These are phyloP conservation scores for Hippocampus comes DNA, from an alignment of 2,113 vertebrate genomes.

Conservation along the genomic window DNA sequence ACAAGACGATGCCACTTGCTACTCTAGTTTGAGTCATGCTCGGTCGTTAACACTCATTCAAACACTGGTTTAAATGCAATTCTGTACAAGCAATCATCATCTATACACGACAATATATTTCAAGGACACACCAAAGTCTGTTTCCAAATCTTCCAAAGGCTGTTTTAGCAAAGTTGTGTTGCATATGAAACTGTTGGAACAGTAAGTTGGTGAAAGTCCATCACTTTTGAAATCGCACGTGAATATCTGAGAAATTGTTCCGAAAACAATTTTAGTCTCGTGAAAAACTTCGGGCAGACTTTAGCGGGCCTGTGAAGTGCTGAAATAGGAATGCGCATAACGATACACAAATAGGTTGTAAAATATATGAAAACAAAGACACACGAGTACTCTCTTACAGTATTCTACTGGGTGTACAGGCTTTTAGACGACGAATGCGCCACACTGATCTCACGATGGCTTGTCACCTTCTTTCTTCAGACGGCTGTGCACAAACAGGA, in stretches of 20 bases:
- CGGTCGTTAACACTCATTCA: slow-evolving; percentile 64
- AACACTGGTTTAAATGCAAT: slow-evolving; percentile 76
- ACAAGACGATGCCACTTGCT: slow-evolving; percentile 65
- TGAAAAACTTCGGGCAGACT: slow-evolving; percentile 84
- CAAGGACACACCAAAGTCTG: slow-evolving; percentile 52
- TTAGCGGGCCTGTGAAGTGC: slow-evolving; percentile 83
- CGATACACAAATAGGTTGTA: slow-evolving; percentile 76
- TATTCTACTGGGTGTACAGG: slow-evolving; percentile 70
- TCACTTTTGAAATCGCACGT: slow-evolving; percentile 35
- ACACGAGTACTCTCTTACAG: slow-evolving; percentile 71
- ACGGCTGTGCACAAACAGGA: slow-evolving; percentile 76
- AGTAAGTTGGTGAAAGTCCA: slow-evolving; percentile 37
- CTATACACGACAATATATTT: slow-evolving; percentile 55
- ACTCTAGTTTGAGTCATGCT: slow-evolving; percentile 72
- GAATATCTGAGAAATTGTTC: slow-evolving; percentile 29
- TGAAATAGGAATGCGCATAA: slow-evolving; percentile 84
- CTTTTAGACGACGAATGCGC: slow-evolving; percentile 66
- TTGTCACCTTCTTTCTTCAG: slow-evolving; percentile 99
- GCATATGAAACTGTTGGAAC: slow-evolving; percentile 45
- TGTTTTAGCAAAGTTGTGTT: slow-evolving; percentile 29
- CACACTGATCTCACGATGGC: slow-evolving; percentile 88
- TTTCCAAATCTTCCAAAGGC: slow-evolving; percentile 49
- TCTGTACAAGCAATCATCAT: slow-evolving; percentile 76
- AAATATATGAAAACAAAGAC: slow-evolving; percentile 66
- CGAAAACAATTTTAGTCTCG: slow-evolving; percentile 64